Evolutionary conservation across 1,140 invertebrate species (phyloP).

Genomic region (Medauroidea extradentata): DNA sequence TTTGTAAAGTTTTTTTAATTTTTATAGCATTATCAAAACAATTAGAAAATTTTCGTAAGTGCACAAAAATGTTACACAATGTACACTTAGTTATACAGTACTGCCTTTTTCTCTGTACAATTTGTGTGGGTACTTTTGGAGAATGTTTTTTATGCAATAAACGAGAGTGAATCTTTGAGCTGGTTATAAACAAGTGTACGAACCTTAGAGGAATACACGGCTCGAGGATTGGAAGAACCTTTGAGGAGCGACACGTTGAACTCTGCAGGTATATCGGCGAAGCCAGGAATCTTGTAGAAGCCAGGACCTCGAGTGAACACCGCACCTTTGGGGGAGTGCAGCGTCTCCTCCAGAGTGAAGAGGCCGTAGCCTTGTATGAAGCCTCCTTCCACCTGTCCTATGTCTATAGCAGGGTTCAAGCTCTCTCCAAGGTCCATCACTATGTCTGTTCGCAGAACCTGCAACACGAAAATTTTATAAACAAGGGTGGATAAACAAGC

Average conservation of each 20-base stretch:
- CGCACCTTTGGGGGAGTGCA: slow-evolving; percentile 76
- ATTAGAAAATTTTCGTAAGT: too few relatives aligned
- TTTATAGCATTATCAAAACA: too few relatives aligned
- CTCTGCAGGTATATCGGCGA: slow-evolving; percentile 81
- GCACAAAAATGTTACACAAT: too few relatives aligned
- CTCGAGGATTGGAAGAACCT: slow-evolving; percentile 78
- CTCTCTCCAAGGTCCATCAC: slow-evolving; percentile 93
- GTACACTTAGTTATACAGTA: too few relatives aligned
- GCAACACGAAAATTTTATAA: too few relatives aligned
- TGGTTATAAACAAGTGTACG: too few relatives aligned
- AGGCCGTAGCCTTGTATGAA: slow-evolving; percentile 92
- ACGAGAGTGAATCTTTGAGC: too few relatives aligned
- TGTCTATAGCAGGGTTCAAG: slow-evolving; percentile 92
- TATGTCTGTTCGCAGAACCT: slow-evolving; percentile 83
- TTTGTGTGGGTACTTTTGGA: too few relatives aligned
- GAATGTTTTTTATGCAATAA: too few relatives aligned
- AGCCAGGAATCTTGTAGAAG: slow-evolving; percentile 89
- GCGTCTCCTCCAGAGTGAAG: slow-evolving; percentile 85
- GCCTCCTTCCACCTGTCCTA: slow-evolving; percentile 92
- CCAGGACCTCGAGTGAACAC: slow-evolving; percentile 83
- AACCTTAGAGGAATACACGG: slow-evolving; percentile 91
- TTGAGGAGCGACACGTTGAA: slow-evolving; percentile 93
- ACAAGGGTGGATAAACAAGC: too few relatives aligned
- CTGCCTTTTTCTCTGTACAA: too few relatives aligned
- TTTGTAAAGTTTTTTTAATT: too few relatives aligned